A percentile compares a stretch with the other conserved stretches of the same genome.
Conservation (phyloP, 92 coral and sea anemone genomes). For the Epizoanthus rinbou region DNA sequence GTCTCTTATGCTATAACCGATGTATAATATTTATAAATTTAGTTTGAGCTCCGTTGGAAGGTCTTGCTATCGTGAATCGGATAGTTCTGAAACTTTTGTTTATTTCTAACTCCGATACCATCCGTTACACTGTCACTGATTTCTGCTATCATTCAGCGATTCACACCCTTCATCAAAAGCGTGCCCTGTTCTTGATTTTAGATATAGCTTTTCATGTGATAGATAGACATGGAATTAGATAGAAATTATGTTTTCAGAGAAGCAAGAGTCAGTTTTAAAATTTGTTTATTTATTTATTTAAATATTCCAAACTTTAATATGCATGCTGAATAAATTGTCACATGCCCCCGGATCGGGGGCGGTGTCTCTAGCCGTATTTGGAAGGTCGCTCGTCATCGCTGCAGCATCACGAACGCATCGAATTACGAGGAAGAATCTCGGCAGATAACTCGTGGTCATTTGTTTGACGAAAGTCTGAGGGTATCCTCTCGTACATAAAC, state of each 20-base stretch:
- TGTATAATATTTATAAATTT: not conserved
- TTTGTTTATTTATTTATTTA: not conserved
- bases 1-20: not conserved
- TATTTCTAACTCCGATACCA: not conserved
- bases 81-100: not conserved
- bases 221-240: too few relatives aligned
- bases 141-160: too few relatives aligned
- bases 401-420: slow-evolving; percentile 29
- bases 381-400: slow-evolving; percentile 28
- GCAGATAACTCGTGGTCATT: slow-evolving; percentile 1
- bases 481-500: not conserved
- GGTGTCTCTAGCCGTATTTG: slow-evolving; percentile 36
- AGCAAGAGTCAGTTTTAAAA: not conserved
- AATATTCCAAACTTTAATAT: not conserved
- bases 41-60: not conserved
- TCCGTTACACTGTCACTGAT: too few relatives aligned
- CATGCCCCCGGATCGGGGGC: slow-evolving; percentile 4
- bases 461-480: not conserved
- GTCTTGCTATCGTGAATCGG: too few relatives aligned
- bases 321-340: slow-evolving; percentile 27
- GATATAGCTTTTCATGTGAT: too few relatives aligned
- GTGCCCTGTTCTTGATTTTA: too few relatives aligned
- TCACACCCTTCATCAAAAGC: too few relatives aligned
- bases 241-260: too few relatives aligned
- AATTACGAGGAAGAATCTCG: slow-evolving; percentile 3